Conservation (phyloP, 2,797 vertebrate species). For the Enteromius paludinosus region DNA sequence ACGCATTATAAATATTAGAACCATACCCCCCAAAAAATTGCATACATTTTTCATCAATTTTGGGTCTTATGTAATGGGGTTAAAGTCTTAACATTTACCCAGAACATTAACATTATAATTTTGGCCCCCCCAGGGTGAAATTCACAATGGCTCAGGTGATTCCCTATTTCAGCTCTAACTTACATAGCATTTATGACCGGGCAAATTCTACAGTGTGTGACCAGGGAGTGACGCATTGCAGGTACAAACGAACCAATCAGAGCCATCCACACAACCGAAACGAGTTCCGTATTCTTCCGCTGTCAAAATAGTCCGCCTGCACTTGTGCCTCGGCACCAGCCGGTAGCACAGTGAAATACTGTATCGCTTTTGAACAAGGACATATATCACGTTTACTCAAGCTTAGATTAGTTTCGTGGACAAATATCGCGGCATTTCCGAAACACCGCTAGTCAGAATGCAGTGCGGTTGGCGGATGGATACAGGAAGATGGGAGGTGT, state of each 20-base stretch:
- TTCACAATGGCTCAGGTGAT: slow-evolving; percentile 52
- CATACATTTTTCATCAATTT: neutral
- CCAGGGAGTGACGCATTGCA: slow-evolving; percentile 88
- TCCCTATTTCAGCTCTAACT: slow-evolving; percentile 21
- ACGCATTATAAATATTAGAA: neutral
- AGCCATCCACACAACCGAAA: slow-evolving; percentile 56
- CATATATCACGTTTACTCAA: neutral
- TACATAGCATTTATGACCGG: slow-evolving; percentile 53
- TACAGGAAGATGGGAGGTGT: slow-evolving; percentile 78
- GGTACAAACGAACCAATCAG: slow-evolving; percentile 86
- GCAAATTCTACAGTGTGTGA: slow-evolving; percentile 70
- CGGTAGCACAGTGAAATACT: accelerated
- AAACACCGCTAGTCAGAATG: slow-evolving; percentile 33
- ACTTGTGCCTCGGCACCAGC: neutral
- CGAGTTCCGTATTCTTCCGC: slow-evolving; percentile 73
- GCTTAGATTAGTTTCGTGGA: neutral
- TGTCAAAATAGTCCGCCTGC: slow-evolving; percentile 70
- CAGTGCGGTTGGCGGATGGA: slow-evolving; percentile 76
- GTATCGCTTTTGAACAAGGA: neutral
- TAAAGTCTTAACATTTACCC: neutral
- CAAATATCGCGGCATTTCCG: neutral
- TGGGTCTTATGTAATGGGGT: neutral
- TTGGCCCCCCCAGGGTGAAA: neutral
- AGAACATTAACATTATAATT: neutral
- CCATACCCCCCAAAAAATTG: neutral